Evolutionary conservation across 1,140 invertebrate genomes (phyloP), one percentile per base, ranked within the genome.

Genomic region (Trichogramma pretiosum): DNA sequence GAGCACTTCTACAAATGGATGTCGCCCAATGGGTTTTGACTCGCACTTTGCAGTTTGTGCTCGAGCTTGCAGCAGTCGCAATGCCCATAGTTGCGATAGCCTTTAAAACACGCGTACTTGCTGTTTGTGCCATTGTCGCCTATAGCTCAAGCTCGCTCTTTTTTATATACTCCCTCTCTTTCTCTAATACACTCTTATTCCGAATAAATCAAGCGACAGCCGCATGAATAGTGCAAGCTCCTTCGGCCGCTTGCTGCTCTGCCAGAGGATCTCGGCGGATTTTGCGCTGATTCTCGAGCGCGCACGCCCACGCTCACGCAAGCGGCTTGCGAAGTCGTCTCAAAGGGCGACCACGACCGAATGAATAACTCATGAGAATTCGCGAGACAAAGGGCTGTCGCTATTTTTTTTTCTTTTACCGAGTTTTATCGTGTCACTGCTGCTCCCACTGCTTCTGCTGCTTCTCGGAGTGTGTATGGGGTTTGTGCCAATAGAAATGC

Each of bases 351-450:
- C 37, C 43, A 50, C 48, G 58, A 60, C 58, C 28, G 48, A 50
- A 62, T 60, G 60, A 60, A 62, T 62, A 60, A 57, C 60, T 57
- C 58, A 62, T 62, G 55, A 60, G 39, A 10, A n/a, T n/a, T n/a
- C n/a, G n/a, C n/a, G n/a, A n/a, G 17, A 22, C n/a, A 37, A 5
- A 13, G 18, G 35, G n/a, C 8, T 3, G 19, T n/a, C 22, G 36
- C 36, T 5, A 4, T 32, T 16, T 24, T 14, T 32, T 19, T 33
- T 34, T n/a, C n/a, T n/a, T n/a, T n/a, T n/a, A n/a, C n/a, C n/a
- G n/a, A n/a, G n/a, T n/a, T n/a, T n/a, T n/a, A n/a, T n/a, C n/a
- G n/a, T n/a, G n/a, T n/a, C n/a, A n/a, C n/a, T n/a, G n/a, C n/a
- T n/a, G n/a, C n/a, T n/a, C n/a, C n/a, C n/a, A n/a, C n/a, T n/a